Evolutionary conservation across 2,888 invertebrate species (phyloP).

Genomic region (Acleris emargana): DNA sequence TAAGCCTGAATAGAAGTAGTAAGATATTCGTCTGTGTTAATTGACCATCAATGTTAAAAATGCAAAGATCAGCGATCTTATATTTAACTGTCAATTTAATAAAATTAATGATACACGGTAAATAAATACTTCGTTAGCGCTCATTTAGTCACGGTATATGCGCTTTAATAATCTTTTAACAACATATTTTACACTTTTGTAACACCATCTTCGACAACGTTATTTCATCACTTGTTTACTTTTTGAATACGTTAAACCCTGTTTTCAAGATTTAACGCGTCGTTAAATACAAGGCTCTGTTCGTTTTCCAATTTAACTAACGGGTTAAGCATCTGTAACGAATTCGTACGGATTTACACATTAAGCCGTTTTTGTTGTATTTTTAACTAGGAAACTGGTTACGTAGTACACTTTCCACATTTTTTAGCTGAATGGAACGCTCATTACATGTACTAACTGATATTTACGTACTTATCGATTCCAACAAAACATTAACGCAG

Average conservation of each 20-base stretch:
- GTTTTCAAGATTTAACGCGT: conserved; percentile 16
- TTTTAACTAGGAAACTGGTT: conserved; percentile 36
- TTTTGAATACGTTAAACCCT: conserved; percentile 9
- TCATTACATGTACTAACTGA: conserved; percentile 32
- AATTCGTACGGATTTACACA: conserved; percentile 31
- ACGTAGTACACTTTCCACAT: conserved; percentile 39
- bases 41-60: not conserved
- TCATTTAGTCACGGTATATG: conserved; percentile 21
- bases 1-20: too few species aligned
- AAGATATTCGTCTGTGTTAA: too few species aligned
- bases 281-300: conserved; percentile 24
- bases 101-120: conserved; percentile 16
- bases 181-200: conserved; percentile 17
- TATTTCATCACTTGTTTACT: conserved; percentile 19
- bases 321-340: conserved; percentile 26
- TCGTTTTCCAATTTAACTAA: conserved; percentile 22
- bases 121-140: conserved; percentile 12
- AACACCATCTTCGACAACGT: conserved; percentile 9
- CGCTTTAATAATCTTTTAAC: conserved; percentile 9
- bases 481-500: conserved; percentile 29
- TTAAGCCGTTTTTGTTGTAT: conserved; percentile 23
- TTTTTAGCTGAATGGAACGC: conserved; percentile 36
- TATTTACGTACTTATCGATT: conserved; percentile 34
- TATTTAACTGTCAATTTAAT: conserved; percentile 9
- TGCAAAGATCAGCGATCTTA: not conserved